Conservation (phyloP, 30 jellyfish, hydroid and myxozoan species). For the Clytia hemisphaerica region DNA sequence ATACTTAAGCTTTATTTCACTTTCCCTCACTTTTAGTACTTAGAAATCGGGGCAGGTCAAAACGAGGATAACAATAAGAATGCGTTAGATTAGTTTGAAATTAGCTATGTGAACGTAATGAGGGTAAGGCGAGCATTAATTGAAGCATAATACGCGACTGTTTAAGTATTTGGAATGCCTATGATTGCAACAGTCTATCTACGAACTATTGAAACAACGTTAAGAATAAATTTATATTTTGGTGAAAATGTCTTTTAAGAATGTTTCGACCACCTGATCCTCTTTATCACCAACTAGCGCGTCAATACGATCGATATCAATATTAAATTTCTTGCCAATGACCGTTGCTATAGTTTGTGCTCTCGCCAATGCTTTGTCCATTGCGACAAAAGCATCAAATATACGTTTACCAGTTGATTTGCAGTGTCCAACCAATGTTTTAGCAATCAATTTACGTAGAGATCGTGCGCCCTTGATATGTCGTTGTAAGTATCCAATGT, state of each 20-base stretch:
- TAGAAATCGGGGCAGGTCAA: no score
- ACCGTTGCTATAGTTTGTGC: conserved; percentile 97
- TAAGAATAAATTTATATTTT: conserved; percentile 7
- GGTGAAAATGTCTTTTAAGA: conserved; percentile 80
- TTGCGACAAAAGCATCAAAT: conserved; percentile 86
- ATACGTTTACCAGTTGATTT: conserved; percentile 92
- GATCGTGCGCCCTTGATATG: conserved; percentile 83
- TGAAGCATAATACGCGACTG: no score
- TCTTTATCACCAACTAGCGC: conserved; percentile 78
- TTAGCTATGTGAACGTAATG: no score
- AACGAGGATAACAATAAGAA: no score
- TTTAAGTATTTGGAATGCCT: no score
- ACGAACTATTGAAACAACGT: neutral
- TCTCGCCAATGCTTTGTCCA: conserved; percentile 92
- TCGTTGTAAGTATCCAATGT: conserved; percentile 62
- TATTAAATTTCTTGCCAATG: conserved; percentile 86
- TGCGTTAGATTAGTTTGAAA: no score
- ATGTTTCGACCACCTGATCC: conserved; percentile 95
- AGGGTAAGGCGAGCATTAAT: no score
- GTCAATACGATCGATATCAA: conserved; percentile 65
- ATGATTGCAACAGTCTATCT: no score
- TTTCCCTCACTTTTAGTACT: no score
- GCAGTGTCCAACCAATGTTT: conserved; percentile 94
- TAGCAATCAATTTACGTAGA: conserved; percentile 77
- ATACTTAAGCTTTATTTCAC: no score